Evolutionary conservation across 1,140 invertebrate genomes (phyloP).

Genomic region (Trachymyrmex cornetzi): DNA sequence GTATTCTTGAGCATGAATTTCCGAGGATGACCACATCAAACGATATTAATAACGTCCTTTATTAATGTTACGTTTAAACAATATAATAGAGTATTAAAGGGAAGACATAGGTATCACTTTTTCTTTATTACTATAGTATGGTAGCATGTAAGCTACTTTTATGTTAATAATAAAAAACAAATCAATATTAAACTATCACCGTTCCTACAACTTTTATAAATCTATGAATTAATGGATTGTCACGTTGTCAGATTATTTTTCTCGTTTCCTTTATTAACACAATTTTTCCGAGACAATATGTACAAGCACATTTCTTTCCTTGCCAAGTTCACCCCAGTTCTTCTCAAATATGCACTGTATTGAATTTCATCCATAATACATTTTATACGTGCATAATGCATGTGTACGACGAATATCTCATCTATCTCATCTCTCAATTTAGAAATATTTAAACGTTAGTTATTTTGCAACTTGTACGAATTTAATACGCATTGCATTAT

Average conservation of each 20-base stretch:
- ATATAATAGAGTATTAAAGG: background rate
- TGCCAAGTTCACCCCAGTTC: background rate
- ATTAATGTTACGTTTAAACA: conserved; percentile 5
- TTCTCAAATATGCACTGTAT: background rate
- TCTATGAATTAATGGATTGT: background rate
- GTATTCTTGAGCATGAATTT: background rate
- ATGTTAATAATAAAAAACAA: background rate
- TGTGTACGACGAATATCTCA: background rate
- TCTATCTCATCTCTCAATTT: background rate
- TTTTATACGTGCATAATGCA: background rate
- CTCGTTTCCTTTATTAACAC: background rate
- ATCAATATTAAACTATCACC: background rate
- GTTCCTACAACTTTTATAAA: background rate
- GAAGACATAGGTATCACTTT: background rate
- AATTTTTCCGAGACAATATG: background rate
- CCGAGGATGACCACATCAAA: background rate
- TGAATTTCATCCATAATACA: background rate
- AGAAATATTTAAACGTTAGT: background rate
- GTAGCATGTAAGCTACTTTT: background rate
- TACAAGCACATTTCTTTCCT: background rate
- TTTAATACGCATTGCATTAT: background rate
- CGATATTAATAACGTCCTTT: background rate
- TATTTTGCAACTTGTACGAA: background rate
- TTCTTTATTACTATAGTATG: background rate
- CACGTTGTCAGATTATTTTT: background rate